These are phyloP conservation scores for Corythaixoides concolor DNA, from an alignment of 2,113 vertebrate species.

Conservation along the genomic window DNA sequence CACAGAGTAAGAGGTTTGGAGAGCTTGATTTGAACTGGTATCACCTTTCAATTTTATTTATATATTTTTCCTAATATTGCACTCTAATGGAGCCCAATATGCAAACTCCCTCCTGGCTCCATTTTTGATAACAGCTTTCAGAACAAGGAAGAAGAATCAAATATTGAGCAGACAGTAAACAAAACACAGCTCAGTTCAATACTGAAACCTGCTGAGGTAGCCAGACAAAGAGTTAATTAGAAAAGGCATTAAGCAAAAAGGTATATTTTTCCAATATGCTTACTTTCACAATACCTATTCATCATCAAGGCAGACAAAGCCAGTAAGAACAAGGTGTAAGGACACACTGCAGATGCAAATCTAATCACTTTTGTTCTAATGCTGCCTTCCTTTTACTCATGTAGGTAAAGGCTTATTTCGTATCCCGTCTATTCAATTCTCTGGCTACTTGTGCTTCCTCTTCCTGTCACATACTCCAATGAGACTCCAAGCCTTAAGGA, in stretches of 20 bases:
- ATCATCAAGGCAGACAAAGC: background rate
- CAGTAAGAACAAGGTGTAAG: background rate
- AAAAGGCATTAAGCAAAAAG: background rate
- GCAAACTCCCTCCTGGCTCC: background rate
- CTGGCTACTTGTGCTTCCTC: background rate
- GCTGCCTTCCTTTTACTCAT: background rate
- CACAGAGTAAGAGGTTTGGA: background rate
- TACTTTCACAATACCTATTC: background rate
- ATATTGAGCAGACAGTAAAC: background rate
- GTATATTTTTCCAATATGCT: background rate
- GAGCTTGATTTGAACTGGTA: background rate
- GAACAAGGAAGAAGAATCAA: background rate
- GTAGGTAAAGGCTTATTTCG: background rate
- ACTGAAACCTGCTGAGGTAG: background rate
- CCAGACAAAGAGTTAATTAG: background rate
- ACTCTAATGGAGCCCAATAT: background rate
- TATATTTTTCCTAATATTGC: background rate
- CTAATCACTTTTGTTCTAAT: background rate
- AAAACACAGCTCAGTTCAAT: background rate
- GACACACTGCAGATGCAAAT: background rate
- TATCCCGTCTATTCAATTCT: background rate
- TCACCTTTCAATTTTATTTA: background rate
- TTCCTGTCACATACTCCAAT: background rate
- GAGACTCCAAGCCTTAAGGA: background rate
- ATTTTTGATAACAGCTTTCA: background rate